These are phyloP conservation scores for Haliaeetus leucogaster DNA, from an alignment of 2,113 vertebrate genomes.

Conservation along the genomic window DNA sequence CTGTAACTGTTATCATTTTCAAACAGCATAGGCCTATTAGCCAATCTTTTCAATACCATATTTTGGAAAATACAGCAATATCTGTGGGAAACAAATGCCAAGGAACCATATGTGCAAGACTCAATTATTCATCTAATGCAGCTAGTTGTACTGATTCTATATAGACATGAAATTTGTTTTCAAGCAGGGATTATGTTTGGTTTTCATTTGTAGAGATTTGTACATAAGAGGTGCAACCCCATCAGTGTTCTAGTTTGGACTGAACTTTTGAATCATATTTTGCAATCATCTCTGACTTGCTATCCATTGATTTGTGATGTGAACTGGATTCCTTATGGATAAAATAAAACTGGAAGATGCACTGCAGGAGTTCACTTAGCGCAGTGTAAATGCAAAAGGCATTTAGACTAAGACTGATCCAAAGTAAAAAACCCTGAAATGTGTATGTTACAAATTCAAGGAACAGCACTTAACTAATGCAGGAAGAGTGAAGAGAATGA, in stretches of 20 bases:
- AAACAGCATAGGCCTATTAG: background rate
- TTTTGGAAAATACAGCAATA: background rate
- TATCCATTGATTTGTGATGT: background rate
- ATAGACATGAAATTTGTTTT: background rate
- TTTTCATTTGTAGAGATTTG: background rate
- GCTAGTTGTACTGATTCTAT: background rate
- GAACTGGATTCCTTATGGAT: background rate
- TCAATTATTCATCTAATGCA: background rate
- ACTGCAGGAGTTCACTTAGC: background rate
- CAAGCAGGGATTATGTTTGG: background rate
- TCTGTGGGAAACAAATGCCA: background rate
- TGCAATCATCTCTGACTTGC: background rate
- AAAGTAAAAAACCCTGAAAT: background rate
- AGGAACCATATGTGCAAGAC: background rate
- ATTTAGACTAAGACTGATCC: background rate
- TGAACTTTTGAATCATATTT: background rate
- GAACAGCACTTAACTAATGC: background rate
- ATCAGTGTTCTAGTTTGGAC: background rate
- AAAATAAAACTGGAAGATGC: background rate
- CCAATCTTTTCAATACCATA: background rate
- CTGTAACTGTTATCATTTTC: background rate
- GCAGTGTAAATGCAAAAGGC: background rate
- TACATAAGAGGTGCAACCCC: background rate
- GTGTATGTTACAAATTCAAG: rapidly evolving
- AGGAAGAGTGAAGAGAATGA: background rate